Evolutionary conservation across 2,797 vertebrate species (phyloP).

Genomic region (Rhynchotus rufescens): DNA sequence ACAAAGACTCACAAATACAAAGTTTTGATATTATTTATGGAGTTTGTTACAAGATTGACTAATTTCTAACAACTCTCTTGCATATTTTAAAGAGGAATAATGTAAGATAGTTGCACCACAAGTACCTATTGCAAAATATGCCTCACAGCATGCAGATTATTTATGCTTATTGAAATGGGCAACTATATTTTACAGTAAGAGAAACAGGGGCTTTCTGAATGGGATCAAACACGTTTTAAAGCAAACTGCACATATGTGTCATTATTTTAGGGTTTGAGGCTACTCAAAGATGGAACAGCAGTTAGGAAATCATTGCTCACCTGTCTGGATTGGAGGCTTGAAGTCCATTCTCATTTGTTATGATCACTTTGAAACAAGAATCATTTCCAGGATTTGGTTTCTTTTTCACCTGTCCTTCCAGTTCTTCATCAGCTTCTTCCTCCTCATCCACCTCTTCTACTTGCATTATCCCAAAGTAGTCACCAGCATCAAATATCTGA

Average conservation of each 20-base stretch:
- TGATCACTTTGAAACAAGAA: slow-evolving; percentile 88
- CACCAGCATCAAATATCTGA: slow-evolving; percentile 93
- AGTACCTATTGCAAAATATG: not conserved
- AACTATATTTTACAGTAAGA: not conserved
- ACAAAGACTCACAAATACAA: not conserved
- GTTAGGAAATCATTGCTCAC: slow-evolving; percentile 73
- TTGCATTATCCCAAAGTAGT: slow-evolving; percentile 93
- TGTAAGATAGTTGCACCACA: not conserved
- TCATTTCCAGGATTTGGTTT: slow-evolving; percentile 72
- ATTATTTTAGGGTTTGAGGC: not conserved
- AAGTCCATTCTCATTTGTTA: slow-evolving; percentile 88
- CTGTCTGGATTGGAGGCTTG: slow-evolving; percentile 83
- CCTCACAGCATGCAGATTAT: not conserved
- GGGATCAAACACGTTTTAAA: not conserved
- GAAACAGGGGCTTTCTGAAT: not conserved
- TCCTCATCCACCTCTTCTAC: slow-evolving; percentile 79
- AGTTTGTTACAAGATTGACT: not conserved
- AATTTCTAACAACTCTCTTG: not conserved
- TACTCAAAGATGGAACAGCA: not conserved
- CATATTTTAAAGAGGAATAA: not conserved
- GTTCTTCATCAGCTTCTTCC: slow-evolving; percentile 70
- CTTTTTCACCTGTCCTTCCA: slow-evolving; percentile 56
- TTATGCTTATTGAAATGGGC: not conserved
- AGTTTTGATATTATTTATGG: not conserved
- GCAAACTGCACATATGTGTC: not conserved